Base-by-base conservation (phyloP, 1,140 invertebrate species). In the Drosophila virilis region DNA sequence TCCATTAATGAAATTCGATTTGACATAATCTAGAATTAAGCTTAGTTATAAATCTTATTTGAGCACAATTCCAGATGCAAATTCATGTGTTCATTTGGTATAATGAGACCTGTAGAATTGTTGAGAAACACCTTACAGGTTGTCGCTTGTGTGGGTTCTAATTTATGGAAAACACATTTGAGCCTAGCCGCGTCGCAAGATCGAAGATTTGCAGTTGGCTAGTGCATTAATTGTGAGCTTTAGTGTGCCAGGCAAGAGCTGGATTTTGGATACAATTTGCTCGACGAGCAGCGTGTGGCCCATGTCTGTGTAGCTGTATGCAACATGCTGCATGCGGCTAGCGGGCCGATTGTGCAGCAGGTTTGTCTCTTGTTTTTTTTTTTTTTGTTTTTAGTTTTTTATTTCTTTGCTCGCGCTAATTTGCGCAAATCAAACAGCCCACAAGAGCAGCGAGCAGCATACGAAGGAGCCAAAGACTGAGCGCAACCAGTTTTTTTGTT, bases 371-470 rank as follows among this genome's bases (percentile, higher is more conserved):
- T 54, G 40, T 46, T 54, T 55, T 52, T 45, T 13, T 52, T 6
- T 60, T 17, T 17, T 17, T 17, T 17, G 0, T 17, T 12, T 57
- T 45, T 43, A 57, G 57, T 75, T 65, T 78, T 65, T 66, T n/a
- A 57, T 52, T 69, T 51, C 50, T 51, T 55, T 73, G 67, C 76
- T 70, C 70, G 83, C 67, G 79, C 84, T 89, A 88, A 88, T 88
- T 88, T 88, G 83, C 61, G 72, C 70, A 89, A 89, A 88, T 88
- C 79, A 88, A 88, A 80, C 79, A 61, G 64, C 78, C 70, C 72
- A 72, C 74, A 58, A 69, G 42, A 61, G 67, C 46, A 55, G 43
- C 69, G 58, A 66, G 65, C 64, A 62, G 57, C 55, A 57, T 54
- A 62, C 60, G 60, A 60, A 52, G 35, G 40, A 67, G 67, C 59